phyloP scores from a whole-genome alignment of 2,113 vertebrate species.

The Tetraodon nigroviridis region DNA sequence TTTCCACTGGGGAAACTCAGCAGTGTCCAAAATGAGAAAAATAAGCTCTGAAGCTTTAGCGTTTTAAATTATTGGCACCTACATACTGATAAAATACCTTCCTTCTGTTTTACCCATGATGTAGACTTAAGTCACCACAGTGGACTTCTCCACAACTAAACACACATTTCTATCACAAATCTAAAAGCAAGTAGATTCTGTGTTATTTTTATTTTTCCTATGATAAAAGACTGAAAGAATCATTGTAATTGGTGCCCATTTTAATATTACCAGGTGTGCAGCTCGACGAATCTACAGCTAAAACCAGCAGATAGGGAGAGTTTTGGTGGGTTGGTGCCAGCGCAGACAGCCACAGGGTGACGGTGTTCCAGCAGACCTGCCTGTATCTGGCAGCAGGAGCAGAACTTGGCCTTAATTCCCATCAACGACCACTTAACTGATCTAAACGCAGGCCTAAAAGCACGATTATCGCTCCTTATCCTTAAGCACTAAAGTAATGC shows the following conservation, averaged over 20 bases:
- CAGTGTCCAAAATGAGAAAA: conserved; percentile 7
- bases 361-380: not conserved
- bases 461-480: conserved; percentile 7
- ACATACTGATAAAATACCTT: conserved; percentile 6
- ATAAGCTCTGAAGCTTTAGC: conserved; percentile 11
- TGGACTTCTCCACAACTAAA: too few species aligned
- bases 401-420: too few species aligned
- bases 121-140: not conserved
- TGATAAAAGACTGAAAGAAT: too few species aligned
- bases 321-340: too few species aligned
- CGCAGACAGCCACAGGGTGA: not conserved
- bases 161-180: too few species aligned
- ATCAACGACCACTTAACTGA: conserved; percentile 31
- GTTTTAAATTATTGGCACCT: not conserved
- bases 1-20: conserved; percentile 14
- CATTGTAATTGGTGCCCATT: too few species aligned
- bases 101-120: not conserved
- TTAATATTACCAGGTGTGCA: too few species aligned
- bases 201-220: too few species aligned
- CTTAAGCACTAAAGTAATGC: not conserved
- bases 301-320: too few species aligned
- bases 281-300: too few species aligned
- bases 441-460: conserved; percentile 3
- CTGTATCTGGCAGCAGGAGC: too few species aligned
- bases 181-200: too few species aligned